Evolutionary conservation across 2,888 invertebrate genomes (phyloP).

Genomic region (Autographa pulchrina): DNA sequence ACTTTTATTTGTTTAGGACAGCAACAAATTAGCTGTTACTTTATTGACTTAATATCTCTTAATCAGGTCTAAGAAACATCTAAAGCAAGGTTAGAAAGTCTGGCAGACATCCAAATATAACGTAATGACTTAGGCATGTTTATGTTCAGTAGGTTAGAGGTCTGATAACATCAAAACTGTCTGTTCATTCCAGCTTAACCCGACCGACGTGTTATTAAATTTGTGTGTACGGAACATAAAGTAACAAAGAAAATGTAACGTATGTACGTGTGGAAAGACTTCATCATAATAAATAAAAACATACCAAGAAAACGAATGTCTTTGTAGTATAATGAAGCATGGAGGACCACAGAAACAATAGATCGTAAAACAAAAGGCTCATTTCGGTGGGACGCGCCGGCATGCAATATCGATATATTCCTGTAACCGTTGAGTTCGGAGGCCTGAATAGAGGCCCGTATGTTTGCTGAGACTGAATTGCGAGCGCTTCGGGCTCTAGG

Average conservation of each 20-base stretch:
- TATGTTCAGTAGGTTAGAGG: background rate
- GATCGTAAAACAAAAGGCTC: constrained; percentile 73
- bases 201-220: background rate
- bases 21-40: background rate
- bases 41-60: constrained; percentile 8
- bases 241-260: constrained; percentile 12
- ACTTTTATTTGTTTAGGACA: background rate
- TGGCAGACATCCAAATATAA: background rate
- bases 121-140: background rate
- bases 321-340: constrained; percentile 59
- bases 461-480: constrained; percentile 76
- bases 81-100: constrained; percentile 5
- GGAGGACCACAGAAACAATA: constrained; percentile 67
- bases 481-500: constrained; percentile 70
- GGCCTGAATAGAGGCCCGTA: constrained; percentile 59
- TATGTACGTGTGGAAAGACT: background rate
- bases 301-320: constrained; percentile 53
- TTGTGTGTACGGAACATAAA: background rate
- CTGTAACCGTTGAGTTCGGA: constrained; percentile 57
- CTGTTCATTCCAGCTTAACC: background rate
- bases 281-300: constrained; percentile 57
- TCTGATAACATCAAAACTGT: background rate
- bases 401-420: constrained; percentile 73
- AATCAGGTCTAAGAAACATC: background rate
- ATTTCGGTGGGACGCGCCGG: constrained; percentile 70